These are phyloP conservation scores for Falco biarmicus DNA, from an alignment of 2,797 vertebrate species.

Conservation along the genomic window DNA sequence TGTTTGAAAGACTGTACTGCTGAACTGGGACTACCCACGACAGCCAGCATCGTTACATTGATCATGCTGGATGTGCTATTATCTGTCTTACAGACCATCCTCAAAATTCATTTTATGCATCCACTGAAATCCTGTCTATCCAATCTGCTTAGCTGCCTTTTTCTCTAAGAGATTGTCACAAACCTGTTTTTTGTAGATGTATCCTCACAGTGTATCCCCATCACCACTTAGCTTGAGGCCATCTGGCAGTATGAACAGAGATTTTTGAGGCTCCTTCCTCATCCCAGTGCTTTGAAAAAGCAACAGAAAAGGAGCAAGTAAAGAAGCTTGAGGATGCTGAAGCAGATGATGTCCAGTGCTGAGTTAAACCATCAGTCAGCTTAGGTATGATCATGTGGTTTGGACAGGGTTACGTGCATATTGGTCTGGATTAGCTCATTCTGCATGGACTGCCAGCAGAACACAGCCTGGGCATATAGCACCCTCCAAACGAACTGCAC, in stretches of 20 bases:
- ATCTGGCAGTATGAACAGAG: not conserved
- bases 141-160: not conserved
- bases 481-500: not conserved
- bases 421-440: not conserved
- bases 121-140: not conserved
- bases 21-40: not conserved
- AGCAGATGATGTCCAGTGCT: not conserved
- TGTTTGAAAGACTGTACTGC: not conserved
- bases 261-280: not conserved
- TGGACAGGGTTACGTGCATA: not conserved
- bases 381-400: not conserved
- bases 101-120: not conserved
- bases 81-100: not conserved
- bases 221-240: not conserved
- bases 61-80: not conserved
- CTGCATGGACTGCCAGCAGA: not conserved
- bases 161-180: not conserved
- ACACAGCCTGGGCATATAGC: not conserved
- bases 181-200: not conserved
- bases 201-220: not conserved
- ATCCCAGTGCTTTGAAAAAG: not conserved
- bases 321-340: not conserved
- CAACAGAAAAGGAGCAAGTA: not conserved
- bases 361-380: not conserved
- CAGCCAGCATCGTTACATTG: not conserved